phyloP scores from a whole-genome alignment of 2,797 vertebrate species.

The Coluber constrictor region DNA sequence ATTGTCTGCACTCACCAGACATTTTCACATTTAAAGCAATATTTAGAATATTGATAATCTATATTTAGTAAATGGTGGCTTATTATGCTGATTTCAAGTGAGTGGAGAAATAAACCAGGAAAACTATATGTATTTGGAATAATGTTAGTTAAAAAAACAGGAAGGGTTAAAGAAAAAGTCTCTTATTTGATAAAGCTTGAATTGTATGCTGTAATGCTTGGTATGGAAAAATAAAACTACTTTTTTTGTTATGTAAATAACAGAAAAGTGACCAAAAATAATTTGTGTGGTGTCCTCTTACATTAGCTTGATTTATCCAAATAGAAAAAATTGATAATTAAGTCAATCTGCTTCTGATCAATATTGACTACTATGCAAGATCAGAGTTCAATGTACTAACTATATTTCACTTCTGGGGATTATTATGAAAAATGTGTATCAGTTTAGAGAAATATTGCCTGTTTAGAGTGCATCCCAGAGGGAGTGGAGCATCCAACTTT shows the following conservation, averaged over 20 bases:
- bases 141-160: background rate
- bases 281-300: background rate
- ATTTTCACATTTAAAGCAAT: background rate
- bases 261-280: background rate
- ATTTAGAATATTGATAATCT: background rate
- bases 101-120: background rate
- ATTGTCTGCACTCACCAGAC: background rate
- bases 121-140: background rate
- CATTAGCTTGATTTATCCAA: background rate
- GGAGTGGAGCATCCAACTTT: background rate
- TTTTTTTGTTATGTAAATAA: background rate
- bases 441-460: background rate
- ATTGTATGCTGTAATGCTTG: background rate
- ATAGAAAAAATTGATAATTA: background rate
- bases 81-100: background rate
- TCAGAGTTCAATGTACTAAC: background rate
- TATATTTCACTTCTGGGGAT: background rate
- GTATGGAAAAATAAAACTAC: slow-evolving; percentile 12
- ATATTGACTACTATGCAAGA: background rate
- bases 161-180: background rate
- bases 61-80: background rate
- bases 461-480: background rate
- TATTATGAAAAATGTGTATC: background rate
- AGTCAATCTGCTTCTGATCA: slow-evolving; percentile 1
- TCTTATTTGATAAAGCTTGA: background rate